phyloP scores from a whole-genome alignment of 2,113 vertebrate species.

The Clarias gariepinus region DNA sequence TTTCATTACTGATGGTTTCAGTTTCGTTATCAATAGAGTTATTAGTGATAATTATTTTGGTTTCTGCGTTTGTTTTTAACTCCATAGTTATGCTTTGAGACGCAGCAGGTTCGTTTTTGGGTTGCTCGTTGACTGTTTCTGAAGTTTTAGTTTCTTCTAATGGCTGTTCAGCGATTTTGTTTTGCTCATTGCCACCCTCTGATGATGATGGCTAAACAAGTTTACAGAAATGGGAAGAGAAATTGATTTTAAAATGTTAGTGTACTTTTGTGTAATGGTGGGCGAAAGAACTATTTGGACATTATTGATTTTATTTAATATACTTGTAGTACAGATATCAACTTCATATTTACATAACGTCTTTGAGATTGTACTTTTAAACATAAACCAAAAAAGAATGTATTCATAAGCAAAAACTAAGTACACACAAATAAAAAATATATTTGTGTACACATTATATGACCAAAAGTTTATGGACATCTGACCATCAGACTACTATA shows the following conservation, averaged over 20 bases:
- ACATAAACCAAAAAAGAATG: not conserved
- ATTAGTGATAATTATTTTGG: constrained; percentile 7
- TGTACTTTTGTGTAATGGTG: not conserved
- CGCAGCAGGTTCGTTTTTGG: not conserved
- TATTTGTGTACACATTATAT: not conserved
- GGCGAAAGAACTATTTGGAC: not conserved
- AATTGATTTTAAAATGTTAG: not conserved
- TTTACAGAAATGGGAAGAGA: not conserved
- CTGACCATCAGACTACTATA: not conserved
- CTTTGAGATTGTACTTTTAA: not conserved
- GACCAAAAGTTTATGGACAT: not conserved
- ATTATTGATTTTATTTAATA: not conserved
- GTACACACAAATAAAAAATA: not conserved
- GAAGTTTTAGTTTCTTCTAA: constrained; percentile 1
- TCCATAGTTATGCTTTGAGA: not conserved
- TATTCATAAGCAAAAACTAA: not conserved
- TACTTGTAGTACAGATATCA: not conserved
- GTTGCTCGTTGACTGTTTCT: not conserved
- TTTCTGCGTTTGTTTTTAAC: constrained; percentile 22
- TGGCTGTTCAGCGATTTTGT: not conserved
- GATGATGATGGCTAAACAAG: not conserved
- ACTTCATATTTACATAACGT: not conserved
- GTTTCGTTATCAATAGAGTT: not conserved
- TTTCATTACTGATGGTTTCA: constrained; percentile 12
- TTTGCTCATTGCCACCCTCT: not conserved